A percentile compares a stretch with the other conserved stretches of the same genome.
Evolutionary conservation across 1,140 invertebrate species (phyloP).

Genomic region (Lepidurus apus): DNA sequence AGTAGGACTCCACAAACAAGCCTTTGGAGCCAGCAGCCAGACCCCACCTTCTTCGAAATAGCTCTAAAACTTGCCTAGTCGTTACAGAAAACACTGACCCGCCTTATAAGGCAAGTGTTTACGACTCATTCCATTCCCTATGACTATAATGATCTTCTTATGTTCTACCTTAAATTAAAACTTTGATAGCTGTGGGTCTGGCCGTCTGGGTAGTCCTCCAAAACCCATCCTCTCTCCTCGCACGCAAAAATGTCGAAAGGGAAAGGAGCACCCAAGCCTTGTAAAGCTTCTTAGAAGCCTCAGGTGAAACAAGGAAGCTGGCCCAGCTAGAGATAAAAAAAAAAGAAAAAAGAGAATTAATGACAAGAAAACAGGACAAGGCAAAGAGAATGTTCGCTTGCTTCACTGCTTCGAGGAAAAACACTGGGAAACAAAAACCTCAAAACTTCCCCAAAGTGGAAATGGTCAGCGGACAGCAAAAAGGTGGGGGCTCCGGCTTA

Average conservation of each 20-base stretch:
- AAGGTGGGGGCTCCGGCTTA: slow-evolving; percentile 20
- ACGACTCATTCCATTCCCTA: slow-evolving; percentile 1
- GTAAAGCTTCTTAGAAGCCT: neutral
- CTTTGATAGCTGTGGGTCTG: neutral
- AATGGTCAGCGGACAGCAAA: slow-evolving; percentile 18
- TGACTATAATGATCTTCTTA: slow-evolving; percentile 15
- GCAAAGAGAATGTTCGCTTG: slow-evolving; percentile 1
- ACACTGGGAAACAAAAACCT: neutral
- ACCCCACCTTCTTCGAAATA: neutral
- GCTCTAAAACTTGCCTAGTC: neutral
- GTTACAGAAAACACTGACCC: neutral
- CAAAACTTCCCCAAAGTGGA: slow-evolving; percentile 10
- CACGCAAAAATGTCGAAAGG: slow-evolving; percentile 12
- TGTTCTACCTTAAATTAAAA: neutral
- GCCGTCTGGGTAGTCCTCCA: neutral
- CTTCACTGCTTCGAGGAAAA: slow-evolving; percentile 10
- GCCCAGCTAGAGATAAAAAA: neutral
- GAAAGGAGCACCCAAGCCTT: slow-evolving; percentile 6
- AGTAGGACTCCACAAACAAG: neutral
- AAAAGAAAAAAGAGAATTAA: neutral
- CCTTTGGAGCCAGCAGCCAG: neutral
- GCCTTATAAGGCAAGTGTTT: slow-evolving; percentile 8
- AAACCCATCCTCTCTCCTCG: neutral
- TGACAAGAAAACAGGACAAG: slow-evolving; percentile 4
- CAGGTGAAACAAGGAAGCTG: neutral